Evolutionary conservation across 2,797 vertebrate species (phyloP).

Genomic region (Tragopan temminckii): DNA sequence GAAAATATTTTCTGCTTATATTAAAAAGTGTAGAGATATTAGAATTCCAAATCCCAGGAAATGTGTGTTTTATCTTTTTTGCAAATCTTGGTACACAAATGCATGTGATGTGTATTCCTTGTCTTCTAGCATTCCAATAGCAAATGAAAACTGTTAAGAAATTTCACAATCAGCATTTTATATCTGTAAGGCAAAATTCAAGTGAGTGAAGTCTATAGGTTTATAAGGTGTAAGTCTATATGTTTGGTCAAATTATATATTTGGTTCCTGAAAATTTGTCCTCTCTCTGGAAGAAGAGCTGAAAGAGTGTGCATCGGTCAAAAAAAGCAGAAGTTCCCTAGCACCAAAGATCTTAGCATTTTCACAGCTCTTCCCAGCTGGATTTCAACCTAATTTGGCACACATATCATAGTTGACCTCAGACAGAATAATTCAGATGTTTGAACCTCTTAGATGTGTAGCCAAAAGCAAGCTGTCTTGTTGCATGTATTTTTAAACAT

Average conservation of each 20-base stretch:
- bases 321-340: slow-evolving; percentile 46
- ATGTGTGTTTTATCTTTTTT: neutral
- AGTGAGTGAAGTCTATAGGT: neutral
- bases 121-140: neutral
- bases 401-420: slow-evolving; percentile 65
- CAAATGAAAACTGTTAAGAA: neutral
- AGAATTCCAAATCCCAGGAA: neutral
- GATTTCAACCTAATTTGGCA: slow-evolving; percentile 66
- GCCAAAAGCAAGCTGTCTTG: slow-evolving; percentile 71
- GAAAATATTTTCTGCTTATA: neutral
- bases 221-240: neutral
- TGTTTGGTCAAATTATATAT: neutral
- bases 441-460: slow-evolving; percentile 68
- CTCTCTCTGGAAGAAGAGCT: slow-evolving; percentile 4
- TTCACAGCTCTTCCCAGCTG: slow-evolving; percentile 29
- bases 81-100: neutral
- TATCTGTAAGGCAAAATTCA: neutral
- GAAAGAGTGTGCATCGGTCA: neutral
- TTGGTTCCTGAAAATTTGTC: slow-evolving; percentile 24
- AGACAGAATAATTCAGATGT: slow-evolving; percentile 75
- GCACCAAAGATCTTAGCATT: slow-evolving; percentile 46
- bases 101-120: neutral
- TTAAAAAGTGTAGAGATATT: neutral
- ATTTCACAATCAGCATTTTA: neutral
- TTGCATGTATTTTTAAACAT: slow-evolving; percentile 77